Evolutionary conservation across 37 sponge, comb jelly and placozoan species (phyloP).

Genomic region (Halisarca cf. caerulea): DNA sequence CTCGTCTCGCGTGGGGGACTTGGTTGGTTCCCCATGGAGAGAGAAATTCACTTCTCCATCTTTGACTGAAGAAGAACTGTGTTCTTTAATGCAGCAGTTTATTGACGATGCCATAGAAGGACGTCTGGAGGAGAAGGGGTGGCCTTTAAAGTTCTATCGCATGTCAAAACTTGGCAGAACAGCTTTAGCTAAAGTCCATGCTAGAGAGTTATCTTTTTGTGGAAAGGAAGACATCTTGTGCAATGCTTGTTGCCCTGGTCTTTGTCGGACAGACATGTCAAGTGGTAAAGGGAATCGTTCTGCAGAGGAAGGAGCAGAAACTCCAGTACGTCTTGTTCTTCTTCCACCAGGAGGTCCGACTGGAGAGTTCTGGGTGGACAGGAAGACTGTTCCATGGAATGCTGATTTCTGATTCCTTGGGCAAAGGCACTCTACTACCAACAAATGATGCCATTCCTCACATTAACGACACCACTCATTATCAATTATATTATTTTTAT

Average conservation of each 20-base stretch:
- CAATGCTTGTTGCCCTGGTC: slow-evolving; percentile 77
- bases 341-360: slow-evolving; percentile 68
- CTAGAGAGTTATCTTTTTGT: slow-evolving; percentile 19
- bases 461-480: too few species aligned
- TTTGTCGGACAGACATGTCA: slow-evolving; percentile 79
- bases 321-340: slow-evolving; percentile 60
- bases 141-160: slow-evolving; percentile 62
- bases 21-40: slow-evolving; percentile 29
- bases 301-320: slow-evolving; percentile 88
- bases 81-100: slow-evolving; percentile 71
- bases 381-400: slow-evolving; percentile 58
- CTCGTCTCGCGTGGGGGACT: slow-evolving; percentile 45
- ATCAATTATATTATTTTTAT: too few species aligned
- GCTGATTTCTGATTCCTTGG: too few species aligned
- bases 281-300: slow-evolving; percentile 53
- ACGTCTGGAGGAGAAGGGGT: slow-evolving; percentile 44
- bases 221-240: slow-evolving; percentile 65
- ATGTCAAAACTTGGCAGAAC: slow-evolving; percentile 50
- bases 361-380: slow-evolving; percentile 78
- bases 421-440: too few species aligned
- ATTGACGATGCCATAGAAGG: slow-evolving; percentile 63
- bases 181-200: slow-evolving; percentile 61
- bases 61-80: slow-evolving; percentile 67
- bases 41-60: slow-evolving; percentile 35
- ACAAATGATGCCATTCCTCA: too few species aligned